These are phyloP conservation scores for Salminus brasiliensis DNA, from an alignment of 2,113 vertebrate genomes.

Conservation along the genomic window DNA sequence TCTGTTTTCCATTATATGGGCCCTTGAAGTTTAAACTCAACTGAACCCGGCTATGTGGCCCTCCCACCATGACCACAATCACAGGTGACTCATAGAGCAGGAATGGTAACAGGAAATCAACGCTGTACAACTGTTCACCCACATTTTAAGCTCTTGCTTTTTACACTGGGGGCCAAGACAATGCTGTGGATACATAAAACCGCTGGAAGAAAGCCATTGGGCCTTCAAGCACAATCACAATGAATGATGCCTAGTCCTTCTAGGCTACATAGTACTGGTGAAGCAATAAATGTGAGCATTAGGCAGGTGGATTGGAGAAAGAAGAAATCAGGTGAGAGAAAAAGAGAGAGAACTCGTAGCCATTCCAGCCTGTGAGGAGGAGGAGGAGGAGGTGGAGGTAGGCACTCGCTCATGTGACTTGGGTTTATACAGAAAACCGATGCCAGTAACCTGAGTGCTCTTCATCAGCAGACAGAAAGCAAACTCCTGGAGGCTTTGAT, in stretches of 20 bases:
- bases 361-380: too few species aligned
- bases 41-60: not conserved
- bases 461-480: constrained; percentile 59
- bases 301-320: not conserved
- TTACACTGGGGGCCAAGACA: not conserved
- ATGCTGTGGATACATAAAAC: not conserved
- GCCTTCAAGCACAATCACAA: not conserved
- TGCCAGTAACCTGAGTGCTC: constrained; percentile 59
- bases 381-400: too few species aligned
- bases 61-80: constrained; percentile 51
- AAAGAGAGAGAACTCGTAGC: not conserved
- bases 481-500: constrained; percentile 58
- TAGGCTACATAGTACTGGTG: not conserved
- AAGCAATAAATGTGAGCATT: not conserved
- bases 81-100: constrained; percentile 59
- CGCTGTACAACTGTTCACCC: constrained; percentile 36
- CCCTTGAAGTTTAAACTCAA: too few species aligned
- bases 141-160: constrained; percentile 11
- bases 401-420: constrained; percentile 2
- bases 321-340: not conserved
- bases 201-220: too few species aligned
- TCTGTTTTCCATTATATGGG: too few species aligned
- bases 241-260: not conserved
- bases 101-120: constrained; percentile 62
- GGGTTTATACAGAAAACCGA: constrained; percentile 53